A percentile compares a stretch with the other conserved stretches of the same genome.
Evolutionary conservation across 2,888 invertebrate genomes (phyloP).

Genomic region (Drosophila recens): DNA sequence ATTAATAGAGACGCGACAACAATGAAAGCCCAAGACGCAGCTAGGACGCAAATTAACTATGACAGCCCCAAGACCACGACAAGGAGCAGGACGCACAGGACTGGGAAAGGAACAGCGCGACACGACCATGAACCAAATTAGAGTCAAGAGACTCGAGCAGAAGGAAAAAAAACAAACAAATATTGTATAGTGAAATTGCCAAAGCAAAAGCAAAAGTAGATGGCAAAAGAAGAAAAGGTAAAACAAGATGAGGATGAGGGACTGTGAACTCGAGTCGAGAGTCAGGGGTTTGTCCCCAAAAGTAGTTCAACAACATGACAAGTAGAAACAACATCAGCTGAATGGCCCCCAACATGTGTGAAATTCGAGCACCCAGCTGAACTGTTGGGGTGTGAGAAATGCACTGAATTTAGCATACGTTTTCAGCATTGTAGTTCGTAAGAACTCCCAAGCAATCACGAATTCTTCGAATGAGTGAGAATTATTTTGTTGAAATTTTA

Average conservation of each 20-base stretch:
- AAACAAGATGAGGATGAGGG: conserved; percentile 46
- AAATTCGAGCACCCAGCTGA: conserved; percentile 29
- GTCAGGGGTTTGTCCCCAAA: conserved; percentile 39
- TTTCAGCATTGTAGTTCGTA: neutral
- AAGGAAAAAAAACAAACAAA: neutral
- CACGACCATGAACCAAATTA: conserved; percentile 77
- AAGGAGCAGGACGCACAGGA: neutral
- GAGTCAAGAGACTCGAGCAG: conserved; percentile 72
- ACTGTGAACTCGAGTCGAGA: conserved; percentile 31
- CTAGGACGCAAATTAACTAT: conserved; percentile 68
- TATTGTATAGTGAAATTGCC: conserved; percentile 31
- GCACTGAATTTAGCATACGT: conserved; percentile 14
- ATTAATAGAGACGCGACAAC: conserved; percentile 62
- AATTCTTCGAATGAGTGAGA: no score
- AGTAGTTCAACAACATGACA: conserved; percentile 73
- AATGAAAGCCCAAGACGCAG: conserved; percentile 46
- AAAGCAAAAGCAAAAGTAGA: conserved; percentile 39
- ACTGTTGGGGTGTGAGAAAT: conserved; percentile 7
- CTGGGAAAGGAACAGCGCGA: conserved; percentile 16
- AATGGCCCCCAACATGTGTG: conserved; percentile 22
- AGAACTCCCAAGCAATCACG: no score
- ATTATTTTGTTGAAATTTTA: no score
- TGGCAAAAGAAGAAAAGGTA: conserved; percentile 18
- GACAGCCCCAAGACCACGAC: conserved; percentile 45
- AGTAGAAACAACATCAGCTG: conserved; percentile 29